Conservation (phyloP, 2,113 vertebrate species). For the Corythornis cristatus region DNA sequence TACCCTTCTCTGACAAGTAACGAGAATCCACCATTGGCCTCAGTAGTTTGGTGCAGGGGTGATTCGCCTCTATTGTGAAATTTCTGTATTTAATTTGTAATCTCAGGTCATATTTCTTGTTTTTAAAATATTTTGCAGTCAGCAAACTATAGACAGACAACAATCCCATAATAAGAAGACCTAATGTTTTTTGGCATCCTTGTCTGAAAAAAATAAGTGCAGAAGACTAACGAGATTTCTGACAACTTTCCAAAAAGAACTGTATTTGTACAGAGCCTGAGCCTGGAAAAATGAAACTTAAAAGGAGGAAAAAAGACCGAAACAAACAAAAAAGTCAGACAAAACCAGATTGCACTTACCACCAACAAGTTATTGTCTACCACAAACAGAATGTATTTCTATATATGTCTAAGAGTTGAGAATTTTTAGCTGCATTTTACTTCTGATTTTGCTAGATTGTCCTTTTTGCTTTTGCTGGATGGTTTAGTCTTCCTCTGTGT, state of each 20-base stretch:
- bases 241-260: neutral
- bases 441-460: neutral
- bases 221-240: neutral
- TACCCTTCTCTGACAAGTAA: neutral
- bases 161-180: neutral
- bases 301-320: accelerated
- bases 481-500: neutral
- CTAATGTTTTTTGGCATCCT: neutral
- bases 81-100: neutral
- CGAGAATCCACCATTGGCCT: neutral
- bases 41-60: neutral
- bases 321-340: neutral
- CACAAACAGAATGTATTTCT: neutral
- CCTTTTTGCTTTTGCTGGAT: neutral
- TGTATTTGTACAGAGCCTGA: neutral
- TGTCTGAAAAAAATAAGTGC: neutral
- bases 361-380: neutral
- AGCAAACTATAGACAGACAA: neutral
- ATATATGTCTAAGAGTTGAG: neutral
- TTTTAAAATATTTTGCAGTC: neutral
- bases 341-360: neutral
- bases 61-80: neutral
- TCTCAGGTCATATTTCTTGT: neutral
- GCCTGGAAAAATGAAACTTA: neutral
- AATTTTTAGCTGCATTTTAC: neutral